These are phyloP conservation scores for Plestiodon gilberti DNA, from an alignment of 2,113 vertebrate species.

Conservation along the genomic window DNA sequence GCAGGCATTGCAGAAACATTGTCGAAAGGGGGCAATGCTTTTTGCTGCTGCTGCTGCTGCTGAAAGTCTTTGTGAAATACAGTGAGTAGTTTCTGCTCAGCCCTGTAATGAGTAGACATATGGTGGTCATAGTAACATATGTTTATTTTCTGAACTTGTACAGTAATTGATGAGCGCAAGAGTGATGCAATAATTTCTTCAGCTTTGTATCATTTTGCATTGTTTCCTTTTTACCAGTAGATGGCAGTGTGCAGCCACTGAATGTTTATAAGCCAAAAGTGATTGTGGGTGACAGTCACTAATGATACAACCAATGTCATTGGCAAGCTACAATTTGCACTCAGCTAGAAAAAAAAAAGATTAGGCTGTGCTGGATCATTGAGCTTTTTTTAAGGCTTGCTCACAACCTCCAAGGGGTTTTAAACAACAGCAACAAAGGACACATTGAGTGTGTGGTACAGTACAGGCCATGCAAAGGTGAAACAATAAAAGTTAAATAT, in stretches of 20 bases:
- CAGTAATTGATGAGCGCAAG: no score
- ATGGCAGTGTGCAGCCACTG: slow-evolving; percentile 29
- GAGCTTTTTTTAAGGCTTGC: slow-evolving; percentile 4
- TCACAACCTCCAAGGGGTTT: not conserved
- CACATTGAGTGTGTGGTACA: not conserved
- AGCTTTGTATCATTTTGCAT: not conserved
- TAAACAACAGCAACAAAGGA: not conserved
- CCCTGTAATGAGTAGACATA: not conserved
- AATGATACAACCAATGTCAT: not conserved
- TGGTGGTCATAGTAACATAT: not conserved
- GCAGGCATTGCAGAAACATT: not conserved
- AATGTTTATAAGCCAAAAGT: slow-evolving; percentile 6
- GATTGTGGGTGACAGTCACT: not conserved
- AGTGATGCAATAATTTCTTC: not conserved
- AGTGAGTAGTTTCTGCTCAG: not conserved
- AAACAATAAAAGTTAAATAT: not conserved
- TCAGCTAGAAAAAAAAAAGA: not conserved
- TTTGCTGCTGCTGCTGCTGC: not conserved
- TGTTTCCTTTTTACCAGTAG: slow-evolving; percentile 32
- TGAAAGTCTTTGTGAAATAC: not conserved
- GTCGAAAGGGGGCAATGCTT: not conserved
- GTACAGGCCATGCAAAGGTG: not conserved
- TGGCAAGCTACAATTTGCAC: not conserved
- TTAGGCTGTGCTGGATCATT: not conserved
- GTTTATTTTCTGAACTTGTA: not conserved